Evolutionary conservation across 2,113 vertebrate genomes (phyloP).

Genomic region (Coryphaenoides rupestris): DNA sequence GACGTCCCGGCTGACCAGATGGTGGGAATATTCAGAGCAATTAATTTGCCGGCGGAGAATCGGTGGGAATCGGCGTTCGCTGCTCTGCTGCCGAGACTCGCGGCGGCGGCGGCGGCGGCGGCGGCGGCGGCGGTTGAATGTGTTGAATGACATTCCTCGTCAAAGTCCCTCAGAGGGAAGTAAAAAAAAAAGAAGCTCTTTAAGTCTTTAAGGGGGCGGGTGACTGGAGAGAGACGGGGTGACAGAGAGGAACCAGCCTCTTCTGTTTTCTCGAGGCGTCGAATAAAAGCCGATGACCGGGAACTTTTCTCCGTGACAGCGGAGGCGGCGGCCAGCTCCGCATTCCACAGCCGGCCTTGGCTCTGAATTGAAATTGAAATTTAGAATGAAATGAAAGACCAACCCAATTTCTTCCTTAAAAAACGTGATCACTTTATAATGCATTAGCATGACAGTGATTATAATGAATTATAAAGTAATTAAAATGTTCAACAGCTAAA

Average conservation of each 20-base stretch:
- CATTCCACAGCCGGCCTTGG: conserved; percentile 55
- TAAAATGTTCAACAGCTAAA: too few species aligned
- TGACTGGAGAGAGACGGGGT: conserved; percentile 41
- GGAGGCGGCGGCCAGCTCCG: conserved; percentile 46
- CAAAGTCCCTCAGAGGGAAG: conserved; percentile 62
- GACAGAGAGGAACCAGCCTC: conserved; percentile 42
- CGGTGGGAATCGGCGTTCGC: conserved; percentile 91
- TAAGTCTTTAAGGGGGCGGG: conserved; percentile 13
- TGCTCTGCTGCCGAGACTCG: conserved; percentile 85
- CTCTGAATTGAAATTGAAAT: too few species aligned
- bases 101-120: too few species aligned
- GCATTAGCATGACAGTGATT: too few species aligned
- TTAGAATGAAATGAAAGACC: too few species aligned
- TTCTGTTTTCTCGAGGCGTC: conserved; percentile 45
- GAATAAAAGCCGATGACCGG: conserved; percentile 56
- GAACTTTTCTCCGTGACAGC: conserved; percentile 73
- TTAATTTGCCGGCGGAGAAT: conserved; percentile 99
- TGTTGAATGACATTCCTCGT: conserved; percentile 80
- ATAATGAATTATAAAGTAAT: too few species aligned
- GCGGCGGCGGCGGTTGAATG: conserved; percentile 81
- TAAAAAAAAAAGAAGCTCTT: conserved; percentile 56
- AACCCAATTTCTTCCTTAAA: too few species aligned
- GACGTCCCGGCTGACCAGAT: conserved; percentile 92
- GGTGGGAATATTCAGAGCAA: conserved; percentile 98
- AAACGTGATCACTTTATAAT: too few species aligned